phyloP scores from a whole-genome alignment of 2,888 invertebrate species.

The Himalopsyche tibetana region DNA sequence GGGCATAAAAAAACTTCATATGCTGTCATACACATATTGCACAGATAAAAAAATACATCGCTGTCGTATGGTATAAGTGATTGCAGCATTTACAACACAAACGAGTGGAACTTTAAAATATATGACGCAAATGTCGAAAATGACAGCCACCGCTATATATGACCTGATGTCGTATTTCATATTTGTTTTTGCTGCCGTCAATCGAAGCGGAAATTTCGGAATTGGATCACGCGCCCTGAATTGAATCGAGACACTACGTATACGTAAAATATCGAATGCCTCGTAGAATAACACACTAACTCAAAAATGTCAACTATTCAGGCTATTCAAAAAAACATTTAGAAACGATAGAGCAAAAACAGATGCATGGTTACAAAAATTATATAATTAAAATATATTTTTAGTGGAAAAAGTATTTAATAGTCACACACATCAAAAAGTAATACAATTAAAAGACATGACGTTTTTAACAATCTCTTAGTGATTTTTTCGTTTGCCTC shows the following conservation, averaged over 20 bases:
- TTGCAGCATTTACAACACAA: constrained; percentile 37
- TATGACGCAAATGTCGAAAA: constrained; percentile 15
- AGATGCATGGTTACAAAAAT: too few relatives aligned
- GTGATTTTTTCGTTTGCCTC: too few relatives aligned
- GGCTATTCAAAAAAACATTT: too few relatives aligned
- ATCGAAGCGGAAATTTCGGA: constrained; percentile 31
- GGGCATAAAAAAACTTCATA: neutral
- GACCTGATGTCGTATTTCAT: constrained; percentile 34
- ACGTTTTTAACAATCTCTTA: too few relatives aligned
- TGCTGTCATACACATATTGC: neutral
- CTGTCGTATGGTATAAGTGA: constrained; percentile 12
- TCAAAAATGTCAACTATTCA: too few relatives aligned
- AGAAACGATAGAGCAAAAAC: too few relatives aligned
- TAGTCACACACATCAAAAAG: too few relatives aligned
- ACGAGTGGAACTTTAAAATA: constrained; percentile 37
- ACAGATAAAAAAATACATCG: neutral
- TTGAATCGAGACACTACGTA: constrained; percentile 1
- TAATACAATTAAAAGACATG: too few relatives aligned
- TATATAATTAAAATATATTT: too few relatives aligned
- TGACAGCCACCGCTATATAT: constrained; percentile 40
- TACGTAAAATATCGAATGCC: too few relatives aligned
- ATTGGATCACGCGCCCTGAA: constrained; percentile 35
- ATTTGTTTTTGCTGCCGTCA: constrained; percentile 35
- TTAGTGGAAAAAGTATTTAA: too few relatives aligned
- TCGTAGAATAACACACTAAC: too few relatives aligned